Evolutionary conservation across 2,113 vertebrate species (phyloP).

Genomic region (Caloenas nicobarica): DNA sequence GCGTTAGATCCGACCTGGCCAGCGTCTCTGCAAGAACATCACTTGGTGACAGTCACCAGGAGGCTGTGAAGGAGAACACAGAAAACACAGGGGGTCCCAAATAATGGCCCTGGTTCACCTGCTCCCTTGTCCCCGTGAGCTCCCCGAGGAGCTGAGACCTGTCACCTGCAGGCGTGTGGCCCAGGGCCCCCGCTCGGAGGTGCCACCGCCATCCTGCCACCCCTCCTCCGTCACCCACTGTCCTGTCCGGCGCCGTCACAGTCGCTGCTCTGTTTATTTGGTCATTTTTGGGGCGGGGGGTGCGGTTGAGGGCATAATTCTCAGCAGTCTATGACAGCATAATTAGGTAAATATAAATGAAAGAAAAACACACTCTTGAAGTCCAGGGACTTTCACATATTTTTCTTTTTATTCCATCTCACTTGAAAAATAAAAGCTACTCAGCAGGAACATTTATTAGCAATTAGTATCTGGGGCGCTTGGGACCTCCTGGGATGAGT

Average conservation of each 20-base stretch:
- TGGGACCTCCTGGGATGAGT: not conserved
- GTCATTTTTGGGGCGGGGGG: not conserved
- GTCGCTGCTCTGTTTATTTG: not conserved
- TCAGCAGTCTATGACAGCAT: slow-evolving; percentile 33
- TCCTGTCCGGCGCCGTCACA: not conserved
- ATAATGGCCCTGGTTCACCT: not conserved
- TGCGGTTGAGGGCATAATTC: not conserved
- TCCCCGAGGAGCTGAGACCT: no score
- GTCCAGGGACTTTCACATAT: slow-evolving; percentile 42
- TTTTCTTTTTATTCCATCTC: slow-evolving; percentile 58
- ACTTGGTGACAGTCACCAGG: no score
- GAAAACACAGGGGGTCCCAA: not conserved
- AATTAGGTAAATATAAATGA: slow-evolving; percentile 65
- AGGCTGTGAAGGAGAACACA: not conserved
- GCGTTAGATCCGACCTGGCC: not conserved
- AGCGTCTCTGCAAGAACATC: not conserved
- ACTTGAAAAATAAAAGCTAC: slow-evolving; percentile 64
- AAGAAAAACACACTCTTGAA: slow-evolving; percentile 51
- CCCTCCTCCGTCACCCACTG: not conserved
- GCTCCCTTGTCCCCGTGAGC: no score
- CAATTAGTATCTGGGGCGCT: slow-evolving; percentile 25
- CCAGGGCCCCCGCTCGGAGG: not conserved
- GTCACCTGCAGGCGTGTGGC: no score
- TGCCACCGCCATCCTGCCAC: not conserved
- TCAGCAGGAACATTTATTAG: slow-evolving; percentile 65